Evolutionary conservation across 2,888 invertebrate genomes (phyloP).

Genomic region (Conops quadrifasciatus): DNA sequence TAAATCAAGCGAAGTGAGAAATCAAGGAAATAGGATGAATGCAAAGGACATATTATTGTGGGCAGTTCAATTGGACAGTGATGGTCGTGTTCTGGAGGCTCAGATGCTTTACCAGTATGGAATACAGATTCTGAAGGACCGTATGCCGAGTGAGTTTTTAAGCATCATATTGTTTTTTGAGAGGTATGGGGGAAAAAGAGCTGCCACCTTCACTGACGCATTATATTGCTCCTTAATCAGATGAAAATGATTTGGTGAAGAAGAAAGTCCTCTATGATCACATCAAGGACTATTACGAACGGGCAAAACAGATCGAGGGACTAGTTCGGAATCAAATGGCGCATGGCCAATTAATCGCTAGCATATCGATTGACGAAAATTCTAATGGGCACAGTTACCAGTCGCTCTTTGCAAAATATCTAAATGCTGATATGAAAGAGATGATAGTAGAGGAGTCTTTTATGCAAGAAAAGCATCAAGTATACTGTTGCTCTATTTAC

Average conservation of each 20-base stretch:
- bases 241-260: slow-evolving; percentile 68
- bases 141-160: slow-evolving; percentile 43
- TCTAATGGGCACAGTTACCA: slow-evolving; percentile 82
- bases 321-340: slow-evolving; percentile 75
- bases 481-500: slow-evolving; percentile 55
- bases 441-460: slow-evolving; percentile 89
- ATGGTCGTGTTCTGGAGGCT: slow-evolving; percentile 60
- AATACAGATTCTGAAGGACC: slow-evolving; percentile 53
- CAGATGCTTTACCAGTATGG: slow-evolving; percentile 62
- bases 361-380: slow-evolving; percentile 77
- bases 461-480: slow-evolving; percentile 84
- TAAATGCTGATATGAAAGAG: slow-evolving; percentile 76
- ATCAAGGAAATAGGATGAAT: slow-evolving; percentile 46
- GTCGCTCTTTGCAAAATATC: slow-evolving; percentile 79
- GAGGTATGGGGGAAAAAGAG: no score
- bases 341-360: slow-evolving; percentile 77
- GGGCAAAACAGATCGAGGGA: slow-evolving; percentile 83
- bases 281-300: slow-evolving; percentile 79
- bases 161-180: no score
- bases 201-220: no score
- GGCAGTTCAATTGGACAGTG: slow-evolving; percentile 62
- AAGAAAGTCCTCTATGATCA: slow-evolving; percentile 62
- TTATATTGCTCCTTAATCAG: slow-evolving; percentile 50
- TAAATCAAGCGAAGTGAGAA: no score
- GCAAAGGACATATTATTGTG: slow-evolving; percentile 56